Evolutionary conservation across 1,140 invertebrate species (phyloP).

Genomic region (Dendroctonus ponderosae): DNA sequence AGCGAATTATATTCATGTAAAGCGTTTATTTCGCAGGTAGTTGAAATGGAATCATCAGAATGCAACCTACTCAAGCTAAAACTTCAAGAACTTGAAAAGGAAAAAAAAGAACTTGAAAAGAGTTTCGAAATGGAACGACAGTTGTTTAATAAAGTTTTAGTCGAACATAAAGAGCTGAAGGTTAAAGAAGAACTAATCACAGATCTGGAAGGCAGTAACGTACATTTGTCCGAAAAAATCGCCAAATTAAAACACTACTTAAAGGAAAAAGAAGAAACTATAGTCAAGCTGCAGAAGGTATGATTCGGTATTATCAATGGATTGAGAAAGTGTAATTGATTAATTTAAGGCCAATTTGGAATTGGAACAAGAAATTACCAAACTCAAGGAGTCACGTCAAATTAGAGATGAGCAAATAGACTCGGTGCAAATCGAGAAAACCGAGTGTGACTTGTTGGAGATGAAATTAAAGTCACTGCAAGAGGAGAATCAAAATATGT

Average conservation of each 20-base stretch:
- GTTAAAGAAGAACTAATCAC: slow-evolving; percentile 50
- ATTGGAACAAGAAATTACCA: slow-evolving; percentile 24
- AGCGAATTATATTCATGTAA: too few species aligned
- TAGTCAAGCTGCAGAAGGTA: slow-evolving; percentile 44
- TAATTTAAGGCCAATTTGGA: slow-evolving; percentile 21
- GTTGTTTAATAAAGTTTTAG: slow-evolving; percentile 34
- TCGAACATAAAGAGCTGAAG: slow-evolving; percentile 29
- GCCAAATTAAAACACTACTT: slow-evolving; percentile 46
- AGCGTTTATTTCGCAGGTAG: slow-evolving; percentile 8
- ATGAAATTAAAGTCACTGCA: slow-evolving; percentile 39
- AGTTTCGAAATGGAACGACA: slow-evolving; percentile 33
- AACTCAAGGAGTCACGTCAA: slow-evolving; percentile 33
- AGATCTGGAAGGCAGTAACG: slow-evolving; percentile 49
- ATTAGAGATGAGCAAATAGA: slow-evolving; percentile 38
- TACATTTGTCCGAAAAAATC: slow-evolving; percentile 47
- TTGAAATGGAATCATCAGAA: slow-evolving; percentile 46
- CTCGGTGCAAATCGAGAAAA: slow-evolving; percentile 47
- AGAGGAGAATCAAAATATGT: slow-evolving; percentile 35
- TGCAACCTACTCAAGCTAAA: slow-evolving; percentile 42
- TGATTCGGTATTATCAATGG: background rate
- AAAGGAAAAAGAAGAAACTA: slow-evolving; percentile 28
- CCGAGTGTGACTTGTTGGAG: slow-evolving; percentile 37
- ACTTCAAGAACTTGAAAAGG: slow-evolving; percentile 34
- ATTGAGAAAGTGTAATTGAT: background rate
- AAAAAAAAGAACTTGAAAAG: slow-evolving; percentile 24